Conservation (phyloP, 2,888 invertebrate genomes). For the Imbricaverruca yamaguchii region DNA sequence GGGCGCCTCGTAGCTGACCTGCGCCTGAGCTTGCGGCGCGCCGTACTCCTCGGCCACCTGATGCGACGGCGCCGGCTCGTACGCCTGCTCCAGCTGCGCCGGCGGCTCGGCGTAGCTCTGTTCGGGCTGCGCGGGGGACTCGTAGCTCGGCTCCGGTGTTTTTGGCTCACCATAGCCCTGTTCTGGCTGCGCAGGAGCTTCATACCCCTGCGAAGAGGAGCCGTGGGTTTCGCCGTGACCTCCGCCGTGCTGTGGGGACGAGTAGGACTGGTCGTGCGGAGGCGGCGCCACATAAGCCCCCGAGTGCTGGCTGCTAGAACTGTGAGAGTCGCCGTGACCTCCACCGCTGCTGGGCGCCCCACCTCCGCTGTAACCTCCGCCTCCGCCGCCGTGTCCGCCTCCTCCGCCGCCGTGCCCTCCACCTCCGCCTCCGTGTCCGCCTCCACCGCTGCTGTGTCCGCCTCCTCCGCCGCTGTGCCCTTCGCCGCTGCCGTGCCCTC, state of each 20-base stretch:
- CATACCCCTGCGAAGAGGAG: not conserved
- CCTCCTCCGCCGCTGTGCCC: not conserved
- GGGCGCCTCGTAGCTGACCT: slow-evolving; percentile 8
- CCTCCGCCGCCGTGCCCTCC: not conserved
- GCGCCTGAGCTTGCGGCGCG: slow-evolving; percentile 2
- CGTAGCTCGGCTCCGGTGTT: not conserved
- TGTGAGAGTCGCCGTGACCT: not conserved
- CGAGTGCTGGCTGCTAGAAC: not conserved
- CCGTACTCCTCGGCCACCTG: slow-evolving; percentile 2
- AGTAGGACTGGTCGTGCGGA: not conserved
- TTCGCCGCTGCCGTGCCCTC: not conserved
- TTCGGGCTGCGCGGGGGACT: not conserved
- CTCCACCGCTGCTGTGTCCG: not conserved
- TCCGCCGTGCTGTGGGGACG: not conserved
- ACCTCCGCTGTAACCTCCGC: not conserved
- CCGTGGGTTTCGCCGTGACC: not conserved
- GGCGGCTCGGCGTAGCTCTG: not conserved
- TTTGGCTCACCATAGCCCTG: not conserved
- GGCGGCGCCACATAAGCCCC: slow-evolving; percentile 6
- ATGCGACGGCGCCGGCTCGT: slow-evolving; percentile 15
- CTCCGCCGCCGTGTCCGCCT: not conserved
- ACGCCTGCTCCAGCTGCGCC: slow-evolving; percentile 16
- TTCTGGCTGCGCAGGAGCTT: not conserved
- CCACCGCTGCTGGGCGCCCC: not conserved
- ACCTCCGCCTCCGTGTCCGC: not conserved